A percentile compares a stretch with the other conserved stretches of the same genome.
phyloP scores from a whole-genome alignment of 2,797 vertebrate species.

The Anomalospiza imberbis region DNA sequence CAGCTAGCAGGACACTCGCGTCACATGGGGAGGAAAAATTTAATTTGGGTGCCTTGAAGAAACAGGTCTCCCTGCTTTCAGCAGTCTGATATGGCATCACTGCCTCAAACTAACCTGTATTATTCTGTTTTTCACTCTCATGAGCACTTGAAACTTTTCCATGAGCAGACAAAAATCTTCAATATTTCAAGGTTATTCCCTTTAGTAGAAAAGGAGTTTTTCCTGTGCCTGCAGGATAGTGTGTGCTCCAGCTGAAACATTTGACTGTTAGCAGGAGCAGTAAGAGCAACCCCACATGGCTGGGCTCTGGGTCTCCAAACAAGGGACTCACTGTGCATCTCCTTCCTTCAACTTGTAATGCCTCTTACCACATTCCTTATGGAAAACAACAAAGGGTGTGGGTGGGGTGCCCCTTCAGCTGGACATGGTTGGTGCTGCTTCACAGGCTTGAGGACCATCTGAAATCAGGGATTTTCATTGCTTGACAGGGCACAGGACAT shows the following conservation, averaged over 20 bases:
- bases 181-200: not conserved
- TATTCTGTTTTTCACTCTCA: not conserved
- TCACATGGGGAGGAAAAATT: not conserved
- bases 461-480: not conserved
- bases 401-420: not conserved
- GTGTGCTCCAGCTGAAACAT: not conserved
- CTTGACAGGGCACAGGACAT: not conserved
- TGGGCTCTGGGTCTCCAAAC: not conserved
- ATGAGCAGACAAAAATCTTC: not conserved
- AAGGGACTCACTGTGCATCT: not conserved
- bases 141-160: not conserved
- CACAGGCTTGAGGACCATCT: not conserved
- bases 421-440: not conserved
- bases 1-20: not conserved
- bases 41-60: not conserved
- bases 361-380: not conserved
- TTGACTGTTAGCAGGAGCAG: not conserved
- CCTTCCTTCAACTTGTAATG: not conserved
- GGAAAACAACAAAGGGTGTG: not conserved
- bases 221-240: not conserved
- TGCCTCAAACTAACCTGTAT: not conserved
- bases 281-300: not conserved
- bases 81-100: not conserved
- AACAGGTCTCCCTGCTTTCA: not conserved
- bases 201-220: not conserved